Evolutionary conservation across 2,113 vertebrate genomes (phyloP).

Genomic region (Opisthocomus hoazin): DNA sequence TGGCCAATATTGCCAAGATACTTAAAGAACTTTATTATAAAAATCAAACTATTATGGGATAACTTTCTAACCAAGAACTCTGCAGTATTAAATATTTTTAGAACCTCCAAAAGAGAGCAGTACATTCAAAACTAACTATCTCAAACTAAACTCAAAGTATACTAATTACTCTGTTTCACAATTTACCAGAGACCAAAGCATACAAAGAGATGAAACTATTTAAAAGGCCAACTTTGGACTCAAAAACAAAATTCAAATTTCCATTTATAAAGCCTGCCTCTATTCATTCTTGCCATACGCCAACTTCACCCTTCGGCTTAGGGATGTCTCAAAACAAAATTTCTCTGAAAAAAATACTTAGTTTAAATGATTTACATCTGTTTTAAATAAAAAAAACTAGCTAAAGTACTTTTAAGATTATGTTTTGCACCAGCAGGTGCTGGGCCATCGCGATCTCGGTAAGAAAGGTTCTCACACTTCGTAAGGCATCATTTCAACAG

Average conservation of each 20-base stretch:
- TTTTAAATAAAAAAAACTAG: background rate
- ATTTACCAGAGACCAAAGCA: background rate
- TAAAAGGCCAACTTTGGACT: background rate
- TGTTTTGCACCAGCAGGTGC: background rate
- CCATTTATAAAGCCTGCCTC: background rate
- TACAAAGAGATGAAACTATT: background rate
- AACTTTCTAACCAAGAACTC: background rate
- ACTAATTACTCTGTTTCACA: background rate
- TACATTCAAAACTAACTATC: background rate
- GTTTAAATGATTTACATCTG: background rate
- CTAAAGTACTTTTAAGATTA: background rate
- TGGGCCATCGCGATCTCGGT: background rate
- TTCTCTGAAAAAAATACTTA: background rate
- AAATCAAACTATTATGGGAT: background rate
- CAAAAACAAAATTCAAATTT: background rate
- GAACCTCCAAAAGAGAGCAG: background rate
- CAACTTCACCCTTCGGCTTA: background rate
- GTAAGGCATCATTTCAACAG: background rate
- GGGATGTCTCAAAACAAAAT: background rate
- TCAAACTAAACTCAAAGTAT: background rate
- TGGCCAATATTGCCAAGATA: background rate
- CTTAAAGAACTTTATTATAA: background rate
- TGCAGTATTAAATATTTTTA: background rate
- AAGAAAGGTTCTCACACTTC: background rate
- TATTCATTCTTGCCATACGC: background rate